Evolutionary conservation across 2,888 invertebrate species (phyloP).

Genomic region (Chrysomela aeneicollis): DNA sequence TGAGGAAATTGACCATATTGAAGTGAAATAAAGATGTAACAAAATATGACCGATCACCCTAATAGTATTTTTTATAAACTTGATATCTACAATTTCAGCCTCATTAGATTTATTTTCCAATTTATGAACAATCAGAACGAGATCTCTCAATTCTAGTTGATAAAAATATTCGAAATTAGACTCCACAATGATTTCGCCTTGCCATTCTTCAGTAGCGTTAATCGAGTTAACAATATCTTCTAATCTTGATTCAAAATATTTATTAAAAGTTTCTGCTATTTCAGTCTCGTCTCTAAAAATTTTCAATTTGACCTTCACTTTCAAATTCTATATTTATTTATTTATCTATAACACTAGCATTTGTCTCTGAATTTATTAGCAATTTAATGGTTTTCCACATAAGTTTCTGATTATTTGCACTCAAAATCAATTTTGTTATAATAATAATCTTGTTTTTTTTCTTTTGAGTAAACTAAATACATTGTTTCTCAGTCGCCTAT

Average conservation of each 20-base stretch:
- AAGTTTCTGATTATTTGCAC: slow-evolving; percentile 10
- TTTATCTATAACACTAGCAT: neutral
- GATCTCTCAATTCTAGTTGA: slow-evolving; percentile 13
- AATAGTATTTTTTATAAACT: slow-evolving; percentile 12
- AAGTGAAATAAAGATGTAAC: neutral
- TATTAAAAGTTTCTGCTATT: slow-evolving; percentile 12
- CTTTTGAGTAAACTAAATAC: slow-evolving; percentile 9
- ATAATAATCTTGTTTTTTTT: slow-evolving; percentile 15
- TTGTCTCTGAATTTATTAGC: neutral
- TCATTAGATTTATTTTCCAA: slow-evolving; percentile 9
- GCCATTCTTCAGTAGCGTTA: slow-evolving; percentile 11
- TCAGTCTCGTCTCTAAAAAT: neutral
- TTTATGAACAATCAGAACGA: slow-evolving; percentile 6
- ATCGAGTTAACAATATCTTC: neutral
- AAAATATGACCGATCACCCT: slow-evolving; percentile 14
- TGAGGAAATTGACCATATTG: slow-evolving; percentile 4
- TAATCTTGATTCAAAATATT: neutral
- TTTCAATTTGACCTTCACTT: slow-evolving; percentile 11
- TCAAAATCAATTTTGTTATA: slow-evolving; percentile 15
- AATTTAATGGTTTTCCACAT: slow-evolving; percentile 1
- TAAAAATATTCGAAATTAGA: slow-evolving; percentile 5
- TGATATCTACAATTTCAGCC: slow-evolving; percentile 14
- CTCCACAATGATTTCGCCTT: neutral
- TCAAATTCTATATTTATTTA: slow-evolving; percentile 6
- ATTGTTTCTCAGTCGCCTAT: slow-evolving; percentile 1